These are phyloP conservation scores for Chouioia cunea DNA, from an alignment of 2,888 invertebrate species.

Conservation along the genomic window DNA sequence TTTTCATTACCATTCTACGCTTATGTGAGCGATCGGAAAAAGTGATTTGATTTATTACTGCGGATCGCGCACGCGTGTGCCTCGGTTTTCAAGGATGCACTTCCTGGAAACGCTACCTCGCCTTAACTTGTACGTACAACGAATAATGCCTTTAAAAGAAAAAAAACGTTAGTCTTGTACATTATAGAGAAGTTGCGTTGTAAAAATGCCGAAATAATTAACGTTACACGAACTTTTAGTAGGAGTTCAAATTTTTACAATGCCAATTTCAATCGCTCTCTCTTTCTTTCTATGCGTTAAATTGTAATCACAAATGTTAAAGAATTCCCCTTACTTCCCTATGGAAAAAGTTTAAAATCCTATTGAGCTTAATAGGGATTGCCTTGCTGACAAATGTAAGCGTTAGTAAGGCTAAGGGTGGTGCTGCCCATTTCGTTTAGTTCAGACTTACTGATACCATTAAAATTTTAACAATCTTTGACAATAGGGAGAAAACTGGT, in stretches of 20 bases:
- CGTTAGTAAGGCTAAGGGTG: constrained; percentile 60
- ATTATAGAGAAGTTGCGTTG: too few species aligned
- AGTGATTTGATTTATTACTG: constrained; percentile 64
- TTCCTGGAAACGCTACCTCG: neutral
- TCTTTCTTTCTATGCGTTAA: too few species aligned
- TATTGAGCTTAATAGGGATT: constrained; percentile 66
- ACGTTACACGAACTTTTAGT: too few species aligned
- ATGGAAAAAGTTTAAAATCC: constrained; percentile 60
- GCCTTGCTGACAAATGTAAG: constrained; percentile 67
- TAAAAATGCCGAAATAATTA: too few species aligned
- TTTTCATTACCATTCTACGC: constrained; percentile 66
- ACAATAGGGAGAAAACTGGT: constrained; percentile 33
- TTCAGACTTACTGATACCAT: constrained; percentile 38
- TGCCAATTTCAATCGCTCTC: too few species aligned
- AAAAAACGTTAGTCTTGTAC: neutral
- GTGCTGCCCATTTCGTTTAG: constrained; percentile 51
- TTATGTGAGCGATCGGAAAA: constrained; percentile 53
- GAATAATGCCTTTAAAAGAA: constrained; percentile 16
- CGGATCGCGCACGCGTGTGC: constrained; percentile 52
- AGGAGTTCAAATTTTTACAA: too few species aligned
- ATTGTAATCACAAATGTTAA: too few species aligned
- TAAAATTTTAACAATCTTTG: constrained; percentile 45
- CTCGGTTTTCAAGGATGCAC: constrained; percentile 21
- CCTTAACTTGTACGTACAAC: neutral
- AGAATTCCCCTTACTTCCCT: constrained; percentile 41